Percentiles rank a stretch among this genome's conserved stretches.
phyloP scores from a whole-genome alignment of 2,113 vertebrate genomes.

The Amphilophus citrinellus region DNA sequence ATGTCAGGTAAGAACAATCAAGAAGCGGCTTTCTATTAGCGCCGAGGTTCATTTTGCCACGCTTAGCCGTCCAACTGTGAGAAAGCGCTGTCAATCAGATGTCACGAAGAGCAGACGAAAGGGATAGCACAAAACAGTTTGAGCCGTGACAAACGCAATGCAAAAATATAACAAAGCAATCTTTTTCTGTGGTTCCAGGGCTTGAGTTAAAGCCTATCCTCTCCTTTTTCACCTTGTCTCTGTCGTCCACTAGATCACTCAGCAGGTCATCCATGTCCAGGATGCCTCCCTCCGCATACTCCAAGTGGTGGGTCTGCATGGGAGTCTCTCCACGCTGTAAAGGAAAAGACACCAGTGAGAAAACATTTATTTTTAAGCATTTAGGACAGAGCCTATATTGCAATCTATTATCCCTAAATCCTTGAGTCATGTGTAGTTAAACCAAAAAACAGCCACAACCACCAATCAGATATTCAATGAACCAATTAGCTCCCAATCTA shows the following conservation, averaged over 20 bases:
- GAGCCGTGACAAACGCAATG: neutral
- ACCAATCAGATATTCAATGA: neutral
- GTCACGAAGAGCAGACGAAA: neutral
- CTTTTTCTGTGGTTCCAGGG: neutral
- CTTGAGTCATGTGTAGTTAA: neutral
- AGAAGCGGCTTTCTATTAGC: neutral
- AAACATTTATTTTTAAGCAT: neutral
- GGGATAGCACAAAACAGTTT: neutral
- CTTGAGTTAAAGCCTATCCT: neutral
- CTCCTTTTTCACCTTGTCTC: conserved; percentile 87
- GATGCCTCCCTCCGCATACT: conserved; percentile 92
- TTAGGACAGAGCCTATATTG: neutral
- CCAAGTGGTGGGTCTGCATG: conserved; percentile 90
- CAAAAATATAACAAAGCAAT: neutral
- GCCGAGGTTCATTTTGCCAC: neutral
- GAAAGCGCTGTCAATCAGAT: conserved; percentile 7
- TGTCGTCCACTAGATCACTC: conserved; percentile 92
- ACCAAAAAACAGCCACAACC: neutral
- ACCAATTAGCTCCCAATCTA: neutral
- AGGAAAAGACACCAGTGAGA: conserved; percentile 5
- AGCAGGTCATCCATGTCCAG: conserved; percentile 94
- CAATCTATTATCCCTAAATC: neutral
- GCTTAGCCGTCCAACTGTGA: neutral
- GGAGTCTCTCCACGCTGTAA: conserved; percentile 82
- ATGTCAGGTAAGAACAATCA: conserved; percentile 11